phyloP scores from a whole-genome alignment of 2,113 vertebrate genomes.

The Rallus limicola region DNA sequence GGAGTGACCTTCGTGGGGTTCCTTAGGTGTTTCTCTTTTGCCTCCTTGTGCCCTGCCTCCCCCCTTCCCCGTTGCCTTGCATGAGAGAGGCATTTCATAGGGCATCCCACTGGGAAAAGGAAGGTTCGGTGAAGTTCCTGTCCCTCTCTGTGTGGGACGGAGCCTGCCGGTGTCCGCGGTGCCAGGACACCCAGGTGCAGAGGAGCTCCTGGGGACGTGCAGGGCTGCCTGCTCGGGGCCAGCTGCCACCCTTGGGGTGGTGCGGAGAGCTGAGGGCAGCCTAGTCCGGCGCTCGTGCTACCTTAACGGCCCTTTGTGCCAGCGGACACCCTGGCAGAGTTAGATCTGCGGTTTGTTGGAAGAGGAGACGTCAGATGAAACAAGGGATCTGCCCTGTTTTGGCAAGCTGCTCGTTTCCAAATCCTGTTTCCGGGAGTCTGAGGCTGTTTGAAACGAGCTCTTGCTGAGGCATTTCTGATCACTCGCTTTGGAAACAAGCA shows the following conservation, averaged over 20 bases:
- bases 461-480: neutral
- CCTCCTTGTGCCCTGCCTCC: neutral
- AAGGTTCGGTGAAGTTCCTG: neutral
- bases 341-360: neutral
- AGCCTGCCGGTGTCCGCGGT: neutral
- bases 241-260: neutral
- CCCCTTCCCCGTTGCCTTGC: neutral
- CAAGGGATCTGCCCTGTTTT: neutral
- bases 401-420: neutral
- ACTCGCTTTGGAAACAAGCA: neutral
- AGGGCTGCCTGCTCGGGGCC: neutral
- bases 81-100: neutral
- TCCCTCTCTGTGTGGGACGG: neutral
- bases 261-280: neutral
- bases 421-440: neutral
- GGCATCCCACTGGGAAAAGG: no score
- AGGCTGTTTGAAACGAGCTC: neutral
- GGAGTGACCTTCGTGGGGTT: neutral
- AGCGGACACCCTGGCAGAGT: neutral
- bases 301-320: neutral
- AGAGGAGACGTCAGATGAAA: neutral
- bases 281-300: accelerated
- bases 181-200: neutral
- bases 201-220: neutral
- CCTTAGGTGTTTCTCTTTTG: neutral